Percentiles rank a stretch among this genome's conserved stretches.
phyloP scores from a whole-genome alignment of 2,113 vertebrate genomes.

The Aspiorhynchus laticeps region DNA sequence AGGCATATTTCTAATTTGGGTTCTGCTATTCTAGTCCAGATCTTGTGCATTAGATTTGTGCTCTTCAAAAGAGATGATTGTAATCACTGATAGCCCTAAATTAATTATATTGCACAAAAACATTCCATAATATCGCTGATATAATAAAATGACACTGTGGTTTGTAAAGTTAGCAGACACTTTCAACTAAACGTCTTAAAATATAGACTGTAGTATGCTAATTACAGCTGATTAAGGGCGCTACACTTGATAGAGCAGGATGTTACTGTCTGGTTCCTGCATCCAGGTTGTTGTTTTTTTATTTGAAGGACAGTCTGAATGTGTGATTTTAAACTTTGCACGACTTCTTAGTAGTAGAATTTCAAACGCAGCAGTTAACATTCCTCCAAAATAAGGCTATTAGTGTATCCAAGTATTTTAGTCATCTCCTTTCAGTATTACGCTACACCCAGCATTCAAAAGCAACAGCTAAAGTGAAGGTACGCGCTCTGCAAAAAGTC shows the following conservation, averaged over 20 bases:
- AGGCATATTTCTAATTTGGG: constrained; percentile 46
- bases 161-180: neutral
- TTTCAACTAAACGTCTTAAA: neutral
- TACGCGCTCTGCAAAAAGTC: neutral
- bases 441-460: neutral
- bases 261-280: neutral
- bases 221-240: neutral
- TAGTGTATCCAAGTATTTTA: constrained; percentile 12
- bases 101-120: constrained; percentile 58
- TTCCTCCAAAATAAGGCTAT: constrained; percentile 30
- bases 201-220: neutral
- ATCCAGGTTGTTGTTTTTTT: neutral
- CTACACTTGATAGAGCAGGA: neutral
- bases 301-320: neutral
- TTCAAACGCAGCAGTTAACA: constrained; percentile 16
- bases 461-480: neutral
- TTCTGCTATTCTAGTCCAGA: constrained; percentile 17
- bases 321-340: neutral
- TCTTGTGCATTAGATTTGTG: constrained; percentile 72
- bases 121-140: constrained; percentile 6
- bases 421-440: neutral
- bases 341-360: neutral
- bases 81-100: constrained; percentile 67
- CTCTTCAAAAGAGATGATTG: constrained; percentile 71
- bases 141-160: neutral